A percentile compares a stretch with the other conserved stretches of the same genome.
phyloP scores from a whole-genome alignment of 2,797 vertebrate genomes.

The Pseudomugil tenellus region DNA sequence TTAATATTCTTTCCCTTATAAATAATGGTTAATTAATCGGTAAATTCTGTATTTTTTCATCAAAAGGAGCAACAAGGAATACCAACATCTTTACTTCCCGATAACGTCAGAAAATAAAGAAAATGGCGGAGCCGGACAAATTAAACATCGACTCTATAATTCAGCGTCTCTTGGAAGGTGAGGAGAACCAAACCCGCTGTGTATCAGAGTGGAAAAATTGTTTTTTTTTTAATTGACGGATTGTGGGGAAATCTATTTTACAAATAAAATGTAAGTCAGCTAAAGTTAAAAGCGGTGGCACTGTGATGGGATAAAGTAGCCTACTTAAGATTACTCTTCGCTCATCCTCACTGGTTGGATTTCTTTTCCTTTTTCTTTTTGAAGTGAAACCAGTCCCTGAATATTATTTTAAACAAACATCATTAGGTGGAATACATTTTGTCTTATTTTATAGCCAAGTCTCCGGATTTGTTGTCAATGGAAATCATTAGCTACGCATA shows the following conservation, averaged over 20 bases:
- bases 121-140: slow-evolving; percentile 91
- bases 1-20: background rate
- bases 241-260: slow-evolving; percentile 7
- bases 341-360: slow-evolving; percentile 11
- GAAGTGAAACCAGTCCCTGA: background rate
- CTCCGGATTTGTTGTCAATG: too few species aligned
- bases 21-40: background rate
- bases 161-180: slow-evolving; percentile 88
- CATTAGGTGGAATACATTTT: too few species aligned
- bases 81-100: slow-evolving; percentile 71
- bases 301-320: slow-evolving; percentile 20
- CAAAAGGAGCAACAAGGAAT: slow-evolving; percentile 60
- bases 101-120: slow-evolving; percentile 80
- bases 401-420: background rate
- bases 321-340: slow-evolving; percentile 17
- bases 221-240: background rate
- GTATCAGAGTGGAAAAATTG: accelerated
- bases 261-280: slow-evolving; percentile 3
- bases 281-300: slow-evolving; percentile 12
- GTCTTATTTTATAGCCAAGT: background rate
- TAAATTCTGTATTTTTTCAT: slow-evolving; percentile 25
- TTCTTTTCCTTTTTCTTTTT: background rate
- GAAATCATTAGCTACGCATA: background rate
- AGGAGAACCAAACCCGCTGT: slow-evolving; percentile 29
- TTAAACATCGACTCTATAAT: slow-evolving; percentile 91